Evolutionary conservation across 2,797 vertebrate genomes (phyloP).

Genomic region (Nasua narica): DNA sequence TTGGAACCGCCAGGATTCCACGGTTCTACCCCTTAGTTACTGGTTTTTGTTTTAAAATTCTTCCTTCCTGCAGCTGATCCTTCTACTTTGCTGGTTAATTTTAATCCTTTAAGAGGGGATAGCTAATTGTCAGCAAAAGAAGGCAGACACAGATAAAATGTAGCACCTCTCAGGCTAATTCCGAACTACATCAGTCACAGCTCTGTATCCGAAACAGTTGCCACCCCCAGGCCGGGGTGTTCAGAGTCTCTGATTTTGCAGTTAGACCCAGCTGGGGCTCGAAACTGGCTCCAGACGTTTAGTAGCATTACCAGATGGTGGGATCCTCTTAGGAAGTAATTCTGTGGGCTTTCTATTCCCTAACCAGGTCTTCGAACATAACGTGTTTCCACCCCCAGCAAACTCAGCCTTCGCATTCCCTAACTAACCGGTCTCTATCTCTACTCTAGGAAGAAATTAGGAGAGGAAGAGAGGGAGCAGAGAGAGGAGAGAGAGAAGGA

Average conservation of each 20-base stretch:
- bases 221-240: slow-evolving; percentile 24
- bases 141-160: not conserved
- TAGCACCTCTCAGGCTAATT: not conserved
- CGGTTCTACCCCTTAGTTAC: not conserved
- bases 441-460: not conserved
- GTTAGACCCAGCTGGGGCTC: slow-evolving; percentile 58
- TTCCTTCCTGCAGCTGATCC: not conserved
- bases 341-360: slow-evolving; percentile 47
- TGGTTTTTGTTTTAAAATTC: not conserved
- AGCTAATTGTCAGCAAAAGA: not conserved
- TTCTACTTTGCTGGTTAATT: not conserved
- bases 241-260: slow-evolving; percentile 65
- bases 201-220: not conserved
- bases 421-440: not conserved
- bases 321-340: slow-evolving; percentile 53
- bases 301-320: slow-evolving; percentile 62
- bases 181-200: not conserved
- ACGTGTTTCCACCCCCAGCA: not conserved
- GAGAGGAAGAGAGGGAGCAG: not conserved
- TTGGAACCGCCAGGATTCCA: not conserved
- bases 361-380: slow-evolving; percentile 45
- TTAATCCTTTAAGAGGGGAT: not conserved
- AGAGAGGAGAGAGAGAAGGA: not conserved
- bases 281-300: slow-evolving; percentile 62
- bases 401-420: not conserved